Percentiles rank a stretch among this genome's conserved stretches.
Evolutionary conservation across 2,888 invertebrate species (phyloP).

Genomic region (Synergus laeviventris): DNA sequence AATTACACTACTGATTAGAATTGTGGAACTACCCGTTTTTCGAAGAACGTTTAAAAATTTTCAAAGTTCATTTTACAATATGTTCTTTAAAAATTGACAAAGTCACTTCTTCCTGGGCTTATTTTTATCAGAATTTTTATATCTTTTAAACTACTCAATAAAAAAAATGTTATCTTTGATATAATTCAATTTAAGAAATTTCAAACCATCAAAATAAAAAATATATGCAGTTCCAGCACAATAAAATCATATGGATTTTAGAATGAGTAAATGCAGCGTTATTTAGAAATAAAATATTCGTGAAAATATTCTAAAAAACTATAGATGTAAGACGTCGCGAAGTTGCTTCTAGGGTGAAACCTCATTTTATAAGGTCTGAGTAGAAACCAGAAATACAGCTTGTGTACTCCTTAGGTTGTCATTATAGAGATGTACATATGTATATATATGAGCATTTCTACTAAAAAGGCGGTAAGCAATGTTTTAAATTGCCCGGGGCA

Average conservation of each 20-base stretch:
- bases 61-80: too few species aligned
- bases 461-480: slow-evolving; percentile 1
- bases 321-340: not conserved
- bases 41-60: too few species aligned
- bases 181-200: too few species aligned
- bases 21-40: too few species aligned
- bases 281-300: slow-evolving; percentile 20
- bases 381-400: slow-evolving; percentile 4
- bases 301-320: not conserved
- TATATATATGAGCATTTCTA: slow-evolving; percentile 20
- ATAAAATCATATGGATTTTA: not conserved
- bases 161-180: too few species aligned
- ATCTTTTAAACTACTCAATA: too few species aligned
- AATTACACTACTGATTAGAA: too few species aligned
- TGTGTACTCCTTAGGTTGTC: slow-evolving; percentile 1
- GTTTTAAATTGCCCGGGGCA: not conserved
- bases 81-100: too few species aligned
- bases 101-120: too few species aligned
- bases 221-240: too few species aligned
- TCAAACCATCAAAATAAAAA: too few species aligned
- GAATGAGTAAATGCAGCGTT: not conserved
- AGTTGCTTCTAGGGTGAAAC: not conserved
- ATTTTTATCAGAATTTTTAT: too few species aligned
- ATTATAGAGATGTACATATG: not conserved
- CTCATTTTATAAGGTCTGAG: not conserved